Conservation (phyloP, 2,113 vertebrate species). For the Gallinago undulata region DNA sequence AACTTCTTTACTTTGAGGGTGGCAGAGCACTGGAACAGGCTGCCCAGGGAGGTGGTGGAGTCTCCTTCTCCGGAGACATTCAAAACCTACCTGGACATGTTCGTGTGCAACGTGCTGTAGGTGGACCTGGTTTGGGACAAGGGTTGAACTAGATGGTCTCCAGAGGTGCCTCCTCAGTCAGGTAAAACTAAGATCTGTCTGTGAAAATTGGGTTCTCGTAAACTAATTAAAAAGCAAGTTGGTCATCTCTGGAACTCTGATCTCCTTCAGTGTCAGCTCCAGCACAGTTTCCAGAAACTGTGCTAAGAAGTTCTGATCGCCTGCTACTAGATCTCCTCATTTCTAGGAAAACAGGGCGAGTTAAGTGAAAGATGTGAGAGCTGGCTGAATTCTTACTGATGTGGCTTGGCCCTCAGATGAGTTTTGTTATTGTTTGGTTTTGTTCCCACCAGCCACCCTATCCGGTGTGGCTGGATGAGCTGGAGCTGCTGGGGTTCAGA, state of each 20-base stretch:
- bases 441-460: neutral
- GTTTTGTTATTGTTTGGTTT: neutral
- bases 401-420: neutral
- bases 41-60: too few relatives aligned
- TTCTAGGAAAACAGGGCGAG: neutral
- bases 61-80: too few relatives aligned
- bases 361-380: neutral
- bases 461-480: fast-evolving
- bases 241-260: neutral
- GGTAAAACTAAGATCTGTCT: neutral
- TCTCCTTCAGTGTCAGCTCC: neutral
- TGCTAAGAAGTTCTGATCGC: neutral
- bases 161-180: neutral
- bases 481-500: neutral
- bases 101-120: too few relatives aligned
- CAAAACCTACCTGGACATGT: too few relatives aligned
- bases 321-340: neutral
- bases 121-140: too few relatives aligned
- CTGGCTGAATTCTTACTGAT: neutral
- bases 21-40: too few relatives aligned
- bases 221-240: neutral
- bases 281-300: neutral
- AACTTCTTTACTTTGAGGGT: too few relatives aligned
- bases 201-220: neutral
- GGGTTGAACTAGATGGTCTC: too few relatives aligned